Evolutionary conservation across 2,888 invertebrate genomes (phyloP).

Genomic region (Lepidochitona cinerea): DNA sequence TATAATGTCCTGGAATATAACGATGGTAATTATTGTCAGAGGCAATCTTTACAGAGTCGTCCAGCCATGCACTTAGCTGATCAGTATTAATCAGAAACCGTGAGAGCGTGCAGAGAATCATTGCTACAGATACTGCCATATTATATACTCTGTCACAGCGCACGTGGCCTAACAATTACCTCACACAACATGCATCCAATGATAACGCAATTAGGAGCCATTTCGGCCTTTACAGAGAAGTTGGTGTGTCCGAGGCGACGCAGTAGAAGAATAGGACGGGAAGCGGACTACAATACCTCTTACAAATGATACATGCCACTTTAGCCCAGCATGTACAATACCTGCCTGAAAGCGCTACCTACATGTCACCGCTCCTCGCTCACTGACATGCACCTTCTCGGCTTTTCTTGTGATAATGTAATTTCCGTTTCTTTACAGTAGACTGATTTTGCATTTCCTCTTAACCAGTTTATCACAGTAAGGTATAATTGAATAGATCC

Average conservation of each 20-base stretch:
- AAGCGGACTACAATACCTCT: not conserved
- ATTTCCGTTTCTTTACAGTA: not conserved
- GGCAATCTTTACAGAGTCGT: too few species aligned
- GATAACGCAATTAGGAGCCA: not conserved
- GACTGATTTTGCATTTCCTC: not conserved
- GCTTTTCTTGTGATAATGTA: not conserved
- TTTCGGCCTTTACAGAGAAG: not conserved
- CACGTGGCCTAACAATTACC: not conserved
- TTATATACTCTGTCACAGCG: not conserved
- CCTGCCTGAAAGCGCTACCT: not conserved
- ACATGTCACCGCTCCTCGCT: not conserved
- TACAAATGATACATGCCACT: not conserved
- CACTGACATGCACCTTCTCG: not conserved
- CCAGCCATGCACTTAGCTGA: too few species aligned
- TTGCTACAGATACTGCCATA: too few species aligned
- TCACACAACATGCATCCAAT: not conserved
- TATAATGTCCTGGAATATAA: too few species aligned
- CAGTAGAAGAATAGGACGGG: not conserved
- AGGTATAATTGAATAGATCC: too few species aligned
- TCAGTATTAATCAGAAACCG: too few species aligned
- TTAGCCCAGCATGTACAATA: not conserved
- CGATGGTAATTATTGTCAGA: too few species aligned
- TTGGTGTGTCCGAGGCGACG: not conserved
- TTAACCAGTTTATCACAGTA: not conserved
- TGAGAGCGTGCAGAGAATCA: too few species aligned